Evolutionary conservation across 2,113 vertebrate genomes (phyloP).

Genomic region (Bos indicus): DNA sequence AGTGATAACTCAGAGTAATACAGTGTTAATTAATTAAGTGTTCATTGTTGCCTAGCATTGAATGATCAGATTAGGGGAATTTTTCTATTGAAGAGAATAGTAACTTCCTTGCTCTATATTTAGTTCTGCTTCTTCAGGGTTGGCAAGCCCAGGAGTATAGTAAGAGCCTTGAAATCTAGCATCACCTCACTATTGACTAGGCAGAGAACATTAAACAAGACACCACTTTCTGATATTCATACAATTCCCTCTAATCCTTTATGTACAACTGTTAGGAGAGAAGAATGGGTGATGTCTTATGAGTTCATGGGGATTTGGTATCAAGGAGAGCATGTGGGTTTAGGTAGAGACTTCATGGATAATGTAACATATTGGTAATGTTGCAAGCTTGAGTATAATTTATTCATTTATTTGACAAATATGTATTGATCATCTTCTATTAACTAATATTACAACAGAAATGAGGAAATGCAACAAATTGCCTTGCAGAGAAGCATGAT

Average conservation of each 20-base stretch:
- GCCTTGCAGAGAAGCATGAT: not conserved
- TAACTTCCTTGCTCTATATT: not conserved
- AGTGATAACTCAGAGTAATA: not conserved
- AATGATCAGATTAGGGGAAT: not conserved
- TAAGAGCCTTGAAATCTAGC: not conserved
- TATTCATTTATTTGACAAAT: not conserved
- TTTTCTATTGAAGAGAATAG: not conserved
- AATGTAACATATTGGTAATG: not conserved
- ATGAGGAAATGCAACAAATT: not conserved
- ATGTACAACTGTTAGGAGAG: not conserved
- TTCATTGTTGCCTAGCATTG: not conserved
- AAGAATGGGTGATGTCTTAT: not conserved
- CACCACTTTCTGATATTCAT: not conserved
- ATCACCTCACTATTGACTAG: too few species aligned
- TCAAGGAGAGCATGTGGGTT: not conserved
- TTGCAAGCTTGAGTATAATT: not conserved
- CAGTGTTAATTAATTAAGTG: not conserved
- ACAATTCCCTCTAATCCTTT: not conserved
- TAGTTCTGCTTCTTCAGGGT: rapidly evolving
- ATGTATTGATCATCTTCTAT: not conserved
- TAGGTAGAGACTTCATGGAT: not conserved
- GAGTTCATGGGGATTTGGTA: not conserved
- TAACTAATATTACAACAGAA: not conserved
- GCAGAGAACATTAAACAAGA: not conserved
- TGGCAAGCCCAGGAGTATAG: not conserved